phyloP scores from a whole-genome alignment of 2,113 vertebrate species.

The Cromileptes altivelis region DNA sequence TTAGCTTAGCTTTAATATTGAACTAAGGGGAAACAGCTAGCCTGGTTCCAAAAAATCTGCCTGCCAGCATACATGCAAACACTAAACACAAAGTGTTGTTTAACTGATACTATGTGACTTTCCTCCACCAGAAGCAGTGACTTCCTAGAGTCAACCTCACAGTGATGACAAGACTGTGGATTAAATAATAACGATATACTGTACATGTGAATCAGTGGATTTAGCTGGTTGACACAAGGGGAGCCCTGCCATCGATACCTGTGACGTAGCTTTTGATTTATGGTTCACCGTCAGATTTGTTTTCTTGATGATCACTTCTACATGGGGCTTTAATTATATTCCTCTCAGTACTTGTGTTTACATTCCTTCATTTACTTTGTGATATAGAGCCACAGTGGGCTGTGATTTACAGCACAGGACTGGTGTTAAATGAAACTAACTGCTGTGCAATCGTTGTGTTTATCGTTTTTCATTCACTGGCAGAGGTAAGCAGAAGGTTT shows the following conservation, averaged over 20 bases:
- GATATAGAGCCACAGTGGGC: background rate
- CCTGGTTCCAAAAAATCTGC: background rate
- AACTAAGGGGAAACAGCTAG: background rate
- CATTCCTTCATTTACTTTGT: background rate
- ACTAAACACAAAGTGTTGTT: too few species aligned
- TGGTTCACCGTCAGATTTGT: background rate
- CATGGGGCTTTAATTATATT: background rate
- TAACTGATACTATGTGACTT: background rate
- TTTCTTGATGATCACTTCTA: background rate
- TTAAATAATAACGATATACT: background rate
- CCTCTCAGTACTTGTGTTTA: background rate
- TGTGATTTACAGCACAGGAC: background rate
- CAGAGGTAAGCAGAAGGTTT: background rate
- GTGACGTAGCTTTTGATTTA: background rate
- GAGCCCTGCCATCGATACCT: background rate
- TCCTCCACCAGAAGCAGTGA: background rate
- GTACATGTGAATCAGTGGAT: background rate
- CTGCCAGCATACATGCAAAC: too few species aligned
- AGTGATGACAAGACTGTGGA: background rate
- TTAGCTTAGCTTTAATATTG: background rate
- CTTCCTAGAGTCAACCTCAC: background rate
- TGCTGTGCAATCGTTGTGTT: background rate
- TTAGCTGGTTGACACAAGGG: too few species aligned
- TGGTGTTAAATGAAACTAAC: background rate
- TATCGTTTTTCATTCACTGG: too few species aligned